Evolutionary conservation across 2,797 vertebrate genomes (phyloP), one percentile per base, ranked within the genome.

Genomic region (Melanogrammus aeglefinus): DNA sequence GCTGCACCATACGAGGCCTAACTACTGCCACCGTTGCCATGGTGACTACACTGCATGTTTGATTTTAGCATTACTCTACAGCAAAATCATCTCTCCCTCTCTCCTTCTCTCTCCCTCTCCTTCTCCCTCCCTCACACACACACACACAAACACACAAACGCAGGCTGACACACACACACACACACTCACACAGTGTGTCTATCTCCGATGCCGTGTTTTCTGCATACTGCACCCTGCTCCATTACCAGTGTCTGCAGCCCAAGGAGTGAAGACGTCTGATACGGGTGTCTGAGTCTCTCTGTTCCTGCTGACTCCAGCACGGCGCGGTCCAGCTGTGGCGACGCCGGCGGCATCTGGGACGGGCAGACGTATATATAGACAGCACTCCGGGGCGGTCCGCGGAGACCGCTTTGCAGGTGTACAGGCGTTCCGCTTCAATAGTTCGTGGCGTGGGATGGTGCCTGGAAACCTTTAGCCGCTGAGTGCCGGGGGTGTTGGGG

Each of bases 31-130:
- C 88, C 85, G 95, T 95, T 94, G 86, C 94, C 92, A 95, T 95
- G 93, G 94, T 91, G 92, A 94, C 94, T 91, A 92, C 92, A 92
- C 91, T 94, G 91, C 93, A 94, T 90, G 92, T 95, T 94, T 94
- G 93, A 95, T 94, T 94, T 92, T 92, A 92, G 94, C 92, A 93
- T 94, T 94, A 89, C 91, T 93, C 92, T 94, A 90, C 91, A 90
- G 94, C 89, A 90, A 91, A 88, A 90, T 88, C 91, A 86, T 88
- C 86, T 84, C 91, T 82, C 85, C 89, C 41, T 77, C 75, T 81
- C 81, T 77, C 79, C 73, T 76, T 69, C 41, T 41, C 70, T 74
- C 88, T 87, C 87, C 87, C 84, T 86, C 73, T 89, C 90, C 14
- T 7, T 63, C 51, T 63, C 51, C 14, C 51, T 63, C 51, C 8